Conservation (phyloP, 1,140 invertebrate genomes). For the Camponotus pennsylvanicus region DNA sequence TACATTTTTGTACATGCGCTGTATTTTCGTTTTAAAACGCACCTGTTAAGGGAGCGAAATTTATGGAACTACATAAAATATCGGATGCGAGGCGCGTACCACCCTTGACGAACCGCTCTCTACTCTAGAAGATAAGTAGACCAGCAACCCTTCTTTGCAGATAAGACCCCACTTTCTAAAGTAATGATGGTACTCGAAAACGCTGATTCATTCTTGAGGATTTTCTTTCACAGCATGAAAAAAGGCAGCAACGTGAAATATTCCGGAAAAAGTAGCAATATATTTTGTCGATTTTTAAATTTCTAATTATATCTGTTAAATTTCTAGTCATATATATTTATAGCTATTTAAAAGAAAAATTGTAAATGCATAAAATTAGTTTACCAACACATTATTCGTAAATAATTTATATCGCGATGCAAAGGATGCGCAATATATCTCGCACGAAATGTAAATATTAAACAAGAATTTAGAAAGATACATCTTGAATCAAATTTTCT, state of each 20-base stretch:
- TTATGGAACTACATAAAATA: not conserved
- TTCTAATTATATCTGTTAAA: not conserved
- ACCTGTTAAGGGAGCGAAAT: not conserved
- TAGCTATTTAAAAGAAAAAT: not conserved
- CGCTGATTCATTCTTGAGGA: conserved; percentile 17
- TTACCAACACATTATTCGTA: not conserved
- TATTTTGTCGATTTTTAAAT: not conserved
- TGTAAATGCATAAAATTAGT: not conserved
- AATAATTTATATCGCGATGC: not conserved
- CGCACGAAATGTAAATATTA: not conserved
- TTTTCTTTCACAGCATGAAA: not conserved
- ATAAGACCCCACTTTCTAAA: conserved; percentile 19
- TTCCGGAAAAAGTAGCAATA: not conserved
- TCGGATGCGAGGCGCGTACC: not conserved
- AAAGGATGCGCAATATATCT: not conserved
- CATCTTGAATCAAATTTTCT: not conserved
- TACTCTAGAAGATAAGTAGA: not conserved
- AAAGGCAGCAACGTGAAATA: not conserved
- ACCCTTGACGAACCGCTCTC: conserved; percentile 6
- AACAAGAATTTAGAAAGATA: not conserved
- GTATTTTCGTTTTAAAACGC: not conserved
- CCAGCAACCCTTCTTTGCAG: conserved; percentile 4
- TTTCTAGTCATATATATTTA: too few relatives aligned
- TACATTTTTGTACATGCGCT: not conserved
- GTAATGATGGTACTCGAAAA: conserved; percentile 17